Percentiles rank a stretch among this genome's conserved stretches.
These are phyloP conservation scores for Hylaeus volcanicus DNA, from an alignment of 1,140 invertebrate genomes.

Conservation along the genomic window DNA sequence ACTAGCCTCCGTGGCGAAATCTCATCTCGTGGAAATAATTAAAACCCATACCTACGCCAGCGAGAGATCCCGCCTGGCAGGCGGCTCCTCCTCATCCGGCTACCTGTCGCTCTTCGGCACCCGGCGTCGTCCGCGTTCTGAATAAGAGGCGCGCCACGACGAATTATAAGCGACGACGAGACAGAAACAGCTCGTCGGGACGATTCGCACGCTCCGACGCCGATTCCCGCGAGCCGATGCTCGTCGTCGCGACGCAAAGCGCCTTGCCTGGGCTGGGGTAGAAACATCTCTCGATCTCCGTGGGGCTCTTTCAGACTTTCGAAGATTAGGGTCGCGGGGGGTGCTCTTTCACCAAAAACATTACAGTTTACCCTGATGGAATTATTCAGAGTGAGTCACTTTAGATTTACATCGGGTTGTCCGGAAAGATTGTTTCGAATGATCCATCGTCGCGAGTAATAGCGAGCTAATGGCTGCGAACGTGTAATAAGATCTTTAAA, in stretches of 20 bases:
- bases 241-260: neutral
- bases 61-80: neutral
- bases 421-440: too few relatives aligned
- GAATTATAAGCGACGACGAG: constrained; percentile 49
- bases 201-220: constrained; percentile 17
- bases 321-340: too few relatives aligned
- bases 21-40: constrained; percentile 71
- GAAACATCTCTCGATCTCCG: too few relatives aligned
- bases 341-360: too few relatives aligned
- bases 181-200: neutral
- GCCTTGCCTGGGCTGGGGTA: too few relatives aligned
- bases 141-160: constrained; percentile 32
- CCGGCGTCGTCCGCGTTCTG: constrained; percentile 5
- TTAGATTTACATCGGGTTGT: too few relatives aligned
- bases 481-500: too few relatives aligned
- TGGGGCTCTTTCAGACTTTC: too few relatives aligned
- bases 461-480: too few relatives aligned
- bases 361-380: too few relatives aligned
- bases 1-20: constrained; percentile 64
- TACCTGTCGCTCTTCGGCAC: constrained; percentile 51
- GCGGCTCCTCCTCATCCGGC: constrained; percentile 53
- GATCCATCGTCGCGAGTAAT: too few relatives aligned
- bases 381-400: too few relatives aligned
- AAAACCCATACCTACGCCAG: constrained; percentile 61
- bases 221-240: constrained; percentile 9